These are phyloP conservation scores for Chamaetylas fuelleborni DNA, from an alignment of 2,113 vertebrate genomes.

Conservation along the genomic window DNA sequence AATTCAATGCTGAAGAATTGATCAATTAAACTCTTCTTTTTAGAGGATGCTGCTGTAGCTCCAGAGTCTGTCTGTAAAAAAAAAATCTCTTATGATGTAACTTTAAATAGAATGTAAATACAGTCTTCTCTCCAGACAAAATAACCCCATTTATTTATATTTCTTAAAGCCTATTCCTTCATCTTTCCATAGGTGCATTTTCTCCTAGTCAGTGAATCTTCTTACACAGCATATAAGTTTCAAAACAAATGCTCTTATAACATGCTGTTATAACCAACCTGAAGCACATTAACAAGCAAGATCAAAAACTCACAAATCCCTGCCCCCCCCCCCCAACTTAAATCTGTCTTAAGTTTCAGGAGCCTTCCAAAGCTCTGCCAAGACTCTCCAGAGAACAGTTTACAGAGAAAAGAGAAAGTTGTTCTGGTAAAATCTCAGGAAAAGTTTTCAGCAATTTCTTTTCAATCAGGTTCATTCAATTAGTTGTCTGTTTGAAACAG, in stretches of 20 bases:
- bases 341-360: neutral
- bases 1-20: slow-evolving; percentile 98
- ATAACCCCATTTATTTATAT: neutral
- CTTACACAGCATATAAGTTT: neutral
- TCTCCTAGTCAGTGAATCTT: neutral
- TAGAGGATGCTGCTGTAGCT: slow-evolving; percentile 72
- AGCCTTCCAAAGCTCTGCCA: neutral
- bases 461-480: neutral
- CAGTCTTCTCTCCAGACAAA: neutral
- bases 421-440: neutral
- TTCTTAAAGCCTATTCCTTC: neutral
- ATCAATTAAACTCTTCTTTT: slow-evolving; percentile 97
- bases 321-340: neutral
- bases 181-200: neutral
- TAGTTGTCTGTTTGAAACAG: neutral
- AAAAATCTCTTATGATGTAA: neutral
- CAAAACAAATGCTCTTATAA: neutral
- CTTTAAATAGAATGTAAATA: neutral
- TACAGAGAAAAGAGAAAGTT: neutral
- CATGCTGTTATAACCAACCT: neutral
- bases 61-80: slow-evolving; percentile 77
- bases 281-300: neutral
- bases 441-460: neutral
- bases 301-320: neutral
- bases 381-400: neutral